Conservation (phyloP, 2,113 vertebrate species). For the Turdus rufiventris region DNA sequence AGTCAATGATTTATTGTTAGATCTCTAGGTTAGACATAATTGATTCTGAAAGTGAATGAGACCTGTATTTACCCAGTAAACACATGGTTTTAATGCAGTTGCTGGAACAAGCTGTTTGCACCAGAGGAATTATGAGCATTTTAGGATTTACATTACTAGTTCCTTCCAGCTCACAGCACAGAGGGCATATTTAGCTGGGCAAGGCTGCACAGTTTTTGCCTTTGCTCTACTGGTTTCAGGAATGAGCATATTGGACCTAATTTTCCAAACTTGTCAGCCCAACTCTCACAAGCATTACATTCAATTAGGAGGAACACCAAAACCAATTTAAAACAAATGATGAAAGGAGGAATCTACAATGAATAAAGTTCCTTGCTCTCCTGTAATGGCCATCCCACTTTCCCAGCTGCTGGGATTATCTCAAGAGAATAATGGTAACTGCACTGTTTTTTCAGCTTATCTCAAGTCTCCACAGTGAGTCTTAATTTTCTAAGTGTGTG, state of each 20-base stretch:
- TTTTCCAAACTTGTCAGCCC: conserved; percentile 14
- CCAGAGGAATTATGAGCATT: background rate
- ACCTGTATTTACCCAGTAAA: background rate
- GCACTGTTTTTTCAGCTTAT: background rate
- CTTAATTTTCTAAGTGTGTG: background rate
- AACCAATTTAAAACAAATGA: conserved; percentile 12
- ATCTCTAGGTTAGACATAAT: background rate
- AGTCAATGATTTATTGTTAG: background rate
- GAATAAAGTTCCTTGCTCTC: background rate
- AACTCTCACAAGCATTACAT: conserved; percentile 32
- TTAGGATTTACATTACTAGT: background rate
- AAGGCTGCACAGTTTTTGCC: background rate
- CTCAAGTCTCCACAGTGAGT: background rate
- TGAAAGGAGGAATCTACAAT: background rate
- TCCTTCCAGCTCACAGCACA: background rate
- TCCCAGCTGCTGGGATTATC: background rate
- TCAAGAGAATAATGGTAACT: background rate
- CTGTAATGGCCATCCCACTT: background rate
- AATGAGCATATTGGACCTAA: background rate
- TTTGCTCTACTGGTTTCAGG: background rate
- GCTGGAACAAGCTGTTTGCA: background rate
- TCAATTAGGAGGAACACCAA: conserved; percentile 33
- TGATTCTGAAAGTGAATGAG: background rate
- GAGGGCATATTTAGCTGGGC: background rate
- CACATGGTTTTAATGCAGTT: background rate